Evolutionary conservation across 1,140 invertebrate species (phyloP).

Genomic region (Calosoma granatense): DNA sequence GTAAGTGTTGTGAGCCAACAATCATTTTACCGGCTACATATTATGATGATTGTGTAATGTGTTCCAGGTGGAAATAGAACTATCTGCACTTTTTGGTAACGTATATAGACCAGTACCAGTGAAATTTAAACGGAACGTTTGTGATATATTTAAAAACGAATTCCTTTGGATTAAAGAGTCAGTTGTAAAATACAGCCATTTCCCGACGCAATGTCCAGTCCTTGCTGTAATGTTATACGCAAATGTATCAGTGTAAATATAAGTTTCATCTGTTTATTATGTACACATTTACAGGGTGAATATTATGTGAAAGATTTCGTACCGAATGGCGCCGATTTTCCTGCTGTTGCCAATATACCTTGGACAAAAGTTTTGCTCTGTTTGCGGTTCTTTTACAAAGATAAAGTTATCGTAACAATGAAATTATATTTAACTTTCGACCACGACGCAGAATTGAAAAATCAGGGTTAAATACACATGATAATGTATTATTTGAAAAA

Average conservation of each 20-base stretch:
- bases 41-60: too few relatives aligned
- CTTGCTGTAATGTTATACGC: background rate
- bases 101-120: background rate
- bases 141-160: background rate
- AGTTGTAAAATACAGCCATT: background rate
- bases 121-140: background rate
- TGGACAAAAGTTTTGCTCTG: background rate
- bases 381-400: background rate
- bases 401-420: background rate
- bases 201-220: background rate
- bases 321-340: background rate
- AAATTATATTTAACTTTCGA: background rate
- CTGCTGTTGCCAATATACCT: background rate
- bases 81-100: background rate
- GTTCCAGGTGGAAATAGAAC: background rate
- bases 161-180: background rate
- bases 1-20: too few relatives aligned
- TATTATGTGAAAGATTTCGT: background rate
- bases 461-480: background rate
- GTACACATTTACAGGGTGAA: background rate
- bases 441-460: background rate
- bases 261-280: background rate
- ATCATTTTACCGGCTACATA: too few relatives aligned
- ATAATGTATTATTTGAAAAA: background rate
- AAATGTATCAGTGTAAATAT: background rate